Base-by-base conservation (phyloP, 2,797 vertebrate species). In the Luscinia luscinia region DNA sequence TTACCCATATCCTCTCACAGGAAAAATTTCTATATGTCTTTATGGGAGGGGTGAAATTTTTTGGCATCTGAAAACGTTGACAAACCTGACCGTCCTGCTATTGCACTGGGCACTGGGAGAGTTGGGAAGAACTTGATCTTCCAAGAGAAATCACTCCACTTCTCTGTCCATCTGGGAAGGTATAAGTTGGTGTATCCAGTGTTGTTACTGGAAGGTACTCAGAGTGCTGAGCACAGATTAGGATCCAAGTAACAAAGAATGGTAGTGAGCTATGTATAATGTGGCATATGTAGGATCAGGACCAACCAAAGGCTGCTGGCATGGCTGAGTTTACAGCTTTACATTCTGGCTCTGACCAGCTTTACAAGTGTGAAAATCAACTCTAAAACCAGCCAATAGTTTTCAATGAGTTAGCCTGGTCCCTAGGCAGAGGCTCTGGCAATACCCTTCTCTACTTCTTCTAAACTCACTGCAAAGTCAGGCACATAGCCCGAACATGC, bases 201-300 rank as follows among this genome's bases (percentile, higher is more conserved):
- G 58, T 9, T 64, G 48, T 78, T 58, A 34, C 9, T 61, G 58
- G 51, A 52, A 51, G 74, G 46, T 30, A 38, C 64, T 80, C 48
- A 14, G 76, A 38, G 61, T 0, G 1, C 54, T 57, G 58, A 63
- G 69, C 40, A 12, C 57, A 11, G 46, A 19, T 46, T n/a, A 52
- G 34, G 49, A 36, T 10, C 32, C 19, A 1, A 6, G 38, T 14
- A 30, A 62, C 58, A 52, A 55, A 38, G n/a, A 30, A 15, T 9
- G 28, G 0, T 3, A 57, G 30, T 20, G 40, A 82, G 28, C 48
- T 0, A 9, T 46, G 57, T 43, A 15, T 58, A 46, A 21, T 2
- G 3, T 63, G 82, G 72, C 75, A n/a, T 0, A 1, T 58, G 45
- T 4, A 1, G 86, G 14, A 61, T n/a, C 24, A 5, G 10, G 58